Base-by-base conservation (phyloP, 2,888 invertebrate genomes). In the Pelosia muscerda region DNA sequence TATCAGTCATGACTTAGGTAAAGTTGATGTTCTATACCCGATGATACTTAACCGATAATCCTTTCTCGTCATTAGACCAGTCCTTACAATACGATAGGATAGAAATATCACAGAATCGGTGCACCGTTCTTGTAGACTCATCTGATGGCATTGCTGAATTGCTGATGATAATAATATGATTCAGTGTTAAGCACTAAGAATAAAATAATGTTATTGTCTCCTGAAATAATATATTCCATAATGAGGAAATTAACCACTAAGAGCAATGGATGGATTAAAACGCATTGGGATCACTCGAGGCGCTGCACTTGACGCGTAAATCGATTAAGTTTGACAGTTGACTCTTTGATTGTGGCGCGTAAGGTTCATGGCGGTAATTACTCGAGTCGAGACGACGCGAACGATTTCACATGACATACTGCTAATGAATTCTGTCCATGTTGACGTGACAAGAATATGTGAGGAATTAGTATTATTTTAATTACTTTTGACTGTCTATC, bases 321-420 rank as follows among this genome's bases (percentile, higher is more conserved):
- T 93, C 92, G 92, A 93, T 94, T 93, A 91, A 86, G 86, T 91
- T 91, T 88, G 92, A 91, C 91, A 90, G 91, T 89, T 84, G 88
- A 88, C 87, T 86, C 84, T 87, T 80, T 84, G 87, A 90, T 89
- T 92, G 88, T 88, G 83, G 84, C 83, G 84, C 78, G 86, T 86
- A 88, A 86, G 86, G 88, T 87, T 82, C 86, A 82, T 81, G 83
- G 80, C 75, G 78, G 85, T 93, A 92, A 94, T 92, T 91, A 92
- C 86, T 82, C 74, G 72, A 78, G 78, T 75, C 76, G 76, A 74
- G 77, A 81, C 79, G 84, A 77, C 80, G 73, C 69, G 69, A 81
- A 79, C 75, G 79, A 82, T 83, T 83, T 82, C 83, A 84, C 88
- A 86, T 90, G 91, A 91, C 91, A 89, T 84, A 84, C 83, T 84